These are phyloP conservation scores for Pharmacophagus antenor DNA, from an alignment of 2,888 invertebrate genomes.

Conservation along the genomic window DNA sequence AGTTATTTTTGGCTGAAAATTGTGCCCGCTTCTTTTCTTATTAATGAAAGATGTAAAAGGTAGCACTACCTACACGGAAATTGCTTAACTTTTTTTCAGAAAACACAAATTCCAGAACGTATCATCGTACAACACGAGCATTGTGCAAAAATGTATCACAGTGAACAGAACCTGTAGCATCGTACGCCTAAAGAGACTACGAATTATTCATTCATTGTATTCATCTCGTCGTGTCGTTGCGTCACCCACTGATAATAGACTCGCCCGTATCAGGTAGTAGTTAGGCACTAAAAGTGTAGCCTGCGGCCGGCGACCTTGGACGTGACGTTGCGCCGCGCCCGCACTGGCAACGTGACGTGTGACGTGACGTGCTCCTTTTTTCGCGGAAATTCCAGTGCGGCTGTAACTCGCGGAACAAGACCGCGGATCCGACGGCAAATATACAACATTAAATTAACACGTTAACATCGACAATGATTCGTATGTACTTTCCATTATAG, in stretches of 20 bases:
- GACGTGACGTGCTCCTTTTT: slow-evolving; percentile 64
- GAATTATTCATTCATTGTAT: slow-evolving; percentile 6
- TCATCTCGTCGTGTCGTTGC: background rate
- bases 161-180: background rate
- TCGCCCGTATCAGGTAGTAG: slow-evolving; percentile 41
- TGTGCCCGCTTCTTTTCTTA: too few relatives aligned
- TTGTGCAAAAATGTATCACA: too few relatives aligned
- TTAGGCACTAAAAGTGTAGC: slow-evolving; percentile 30
- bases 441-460: slow-evolving; percentile 17
- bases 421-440: slow-evolving; percentile 13
- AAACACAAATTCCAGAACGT: too few relatives aligned
- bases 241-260: slow-evolving; percentile 32
- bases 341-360: slow-evolving; percentile 51
- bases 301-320: slow-evolving; percentile 57
- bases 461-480: too few relatives aligned
- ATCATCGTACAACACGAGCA: too few relatives aligned
- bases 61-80: too few relatives aligned
- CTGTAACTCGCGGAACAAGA: slow-evolving; percentile 53
- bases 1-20: too few relatives aligned
- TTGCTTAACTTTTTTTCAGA: too few relatives aligned
- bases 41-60: too few relatives aligned
- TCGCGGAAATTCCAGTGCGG: slow-evolving; percentile 75
- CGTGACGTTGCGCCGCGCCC: slow-evolving; percentile 58
- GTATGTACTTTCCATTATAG: too few relatives aligned
- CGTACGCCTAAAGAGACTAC: background rate